Evolutionary conservation across 2,888 invertebrate species (phyloP).

Genomic region (Oscheius sp.): DNA sequence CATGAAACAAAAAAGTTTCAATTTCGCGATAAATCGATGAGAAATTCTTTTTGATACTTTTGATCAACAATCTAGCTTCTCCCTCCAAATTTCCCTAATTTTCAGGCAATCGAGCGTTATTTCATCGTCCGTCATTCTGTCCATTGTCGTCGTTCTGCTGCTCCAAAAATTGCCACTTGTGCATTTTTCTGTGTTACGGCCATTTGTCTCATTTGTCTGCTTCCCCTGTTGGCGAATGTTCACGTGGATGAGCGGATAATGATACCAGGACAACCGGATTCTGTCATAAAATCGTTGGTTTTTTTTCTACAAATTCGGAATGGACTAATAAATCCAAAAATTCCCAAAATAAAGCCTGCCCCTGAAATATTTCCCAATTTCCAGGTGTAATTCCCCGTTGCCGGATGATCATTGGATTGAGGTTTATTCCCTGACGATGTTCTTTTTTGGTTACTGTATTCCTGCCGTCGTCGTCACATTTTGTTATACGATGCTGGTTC

Average conservation of each 20-base stretch:
- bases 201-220: conserved; percentile 22
- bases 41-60: too few species aligned
- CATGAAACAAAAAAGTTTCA: too few species aligned
- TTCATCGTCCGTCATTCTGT: conserved; percentile 46
- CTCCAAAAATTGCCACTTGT: conserved; percentile 17
- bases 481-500: conserved; percentile 42
- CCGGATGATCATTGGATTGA: conserved; percentile 41
- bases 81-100: not conserved
- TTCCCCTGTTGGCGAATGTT: conserved; percentile 27
- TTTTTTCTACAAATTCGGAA: not conserved
- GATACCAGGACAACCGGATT: conserved; percentile 12
- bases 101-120: conserved; percentile 47
- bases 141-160: conserved; percentile 28
- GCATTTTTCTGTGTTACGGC: conserved; percentile 19
- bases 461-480: conserved; percentile 41
- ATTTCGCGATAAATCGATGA: too few species aligned
- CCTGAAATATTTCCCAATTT: not conserved
- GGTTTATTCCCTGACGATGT: conserved; percentile 39
- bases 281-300: conserved; percentile 19
- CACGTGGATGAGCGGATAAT: conserved; percentile 14
- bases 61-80: too few species aligned
- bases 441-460: conserved; percentile 39
- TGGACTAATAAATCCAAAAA: not conserved
- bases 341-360: not conserved
- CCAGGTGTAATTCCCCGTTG: conserved; percentile 42